These are phyloP conservation scores for Andrena bucephala DNA, from an alignment of 2,888 invertebrate genomes.

Conservation along the genomic window DNA sequence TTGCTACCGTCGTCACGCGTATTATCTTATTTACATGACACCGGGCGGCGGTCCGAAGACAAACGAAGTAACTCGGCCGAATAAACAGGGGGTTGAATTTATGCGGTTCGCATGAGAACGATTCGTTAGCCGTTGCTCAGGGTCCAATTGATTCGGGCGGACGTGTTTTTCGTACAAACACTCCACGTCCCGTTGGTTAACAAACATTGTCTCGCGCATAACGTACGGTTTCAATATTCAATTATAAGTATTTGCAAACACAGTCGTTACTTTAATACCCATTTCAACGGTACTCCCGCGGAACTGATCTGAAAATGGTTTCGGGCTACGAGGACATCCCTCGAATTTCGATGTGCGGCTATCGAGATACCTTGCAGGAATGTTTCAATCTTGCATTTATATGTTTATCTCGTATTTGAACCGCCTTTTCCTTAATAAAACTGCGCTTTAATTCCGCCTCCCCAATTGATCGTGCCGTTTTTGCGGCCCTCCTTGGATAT, in stretches of 20 bases:
- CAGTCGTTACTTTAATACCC: too few species aligned
- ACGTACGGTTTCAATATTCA: neutral
- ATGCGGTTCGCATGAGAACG: conserved; percentile 1
- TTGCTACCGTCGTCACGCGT: neutral
- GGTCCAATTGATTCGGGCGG: conserved; percentile 10
- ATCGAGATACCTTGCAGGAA: too few species aligned
- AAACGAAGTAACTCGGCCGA: conserved; percentile 32
- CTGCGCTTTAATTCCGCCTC: neutral
- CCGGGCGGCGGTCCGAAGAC: conserved; percentile 5
- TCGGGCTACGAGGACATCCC: too few species aligned
- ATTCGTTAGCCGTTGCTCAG: conserved; percentile 15
- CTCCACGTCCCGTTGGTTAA: neutral
- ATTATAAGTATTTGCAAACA: conserved; percentile 13
- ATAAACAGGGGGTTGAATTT: conserved; percentile 32
- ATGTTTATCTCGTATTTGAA: too few species aligned
- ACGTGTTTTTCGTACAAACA: conserved; percentile 34
- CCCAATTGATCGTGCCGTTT: neutral
- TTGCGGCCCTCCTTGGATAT: neutral
- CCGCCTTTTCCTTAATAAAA: neutral
- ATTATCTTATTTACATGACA: conserved; percentile 32
- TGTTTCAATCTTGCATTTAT: too few species aligned
- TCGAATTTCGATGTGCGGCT: too few species aligned
- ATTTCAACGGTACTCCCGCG: too few species aligned
- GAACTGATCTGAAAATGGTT: too few species aligned
- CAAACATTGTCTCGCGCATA: neutral